Evolutionary conservation across 2,113 vertebrate genomes (phyloP).

Genomic region (Nymphicus hollandicus): DNA sequence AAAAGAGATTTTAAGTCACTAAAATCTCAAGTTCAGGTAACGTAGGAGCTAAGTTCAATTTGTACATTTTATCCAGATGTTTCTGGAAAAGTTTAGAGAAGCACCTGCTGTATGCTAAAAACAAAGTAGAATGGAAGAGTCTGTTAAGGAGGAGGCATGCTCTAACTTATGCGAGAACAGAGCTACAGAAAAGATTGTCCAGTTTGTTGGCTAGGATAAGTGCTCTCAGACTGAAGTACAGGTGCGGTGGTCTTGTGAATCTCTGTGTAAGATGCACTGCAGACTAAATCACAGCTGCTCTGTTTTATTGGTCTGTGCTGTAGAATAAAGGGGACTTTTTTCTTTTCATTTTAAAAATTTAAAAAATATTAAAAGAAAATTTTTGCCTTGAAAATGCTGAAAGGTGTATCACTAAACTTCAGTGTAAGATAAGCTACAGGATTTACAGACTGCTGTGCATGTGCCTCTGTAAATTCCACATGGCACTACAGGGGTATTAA

Average conservation of each 20-base stretch:
- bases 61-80: neutral
- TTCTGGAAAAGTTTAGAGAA: neutral
- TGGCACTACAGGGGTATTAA: neutral
- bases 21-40: neutral
- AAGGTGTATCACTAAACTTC: neutral
- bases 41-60: neutral
- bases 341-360: neutral
- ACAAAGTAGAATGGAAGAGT: neutral
- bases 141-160: neutral
- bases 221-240: neutral
- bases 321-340: neutral
- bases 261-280: neutral
- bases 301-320: neutral
- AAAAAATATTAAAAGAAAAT: neutral
- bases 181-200: neutral
- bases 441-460: neutral
- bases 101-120: neutral
- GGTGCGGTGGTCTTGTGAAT: neutral
- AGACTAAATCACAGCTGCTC: neutral
- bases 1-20: neutral
- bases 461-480: neutral
- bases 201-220: neutral
- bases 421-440: neutral
- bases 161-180: neutral
- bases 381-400: neutral